These are phyloP conservation scores for Rhodeus uyekii DNA, from an alignment of 2,797 vertebrate species.

Conservation along the genomic window DNA sequence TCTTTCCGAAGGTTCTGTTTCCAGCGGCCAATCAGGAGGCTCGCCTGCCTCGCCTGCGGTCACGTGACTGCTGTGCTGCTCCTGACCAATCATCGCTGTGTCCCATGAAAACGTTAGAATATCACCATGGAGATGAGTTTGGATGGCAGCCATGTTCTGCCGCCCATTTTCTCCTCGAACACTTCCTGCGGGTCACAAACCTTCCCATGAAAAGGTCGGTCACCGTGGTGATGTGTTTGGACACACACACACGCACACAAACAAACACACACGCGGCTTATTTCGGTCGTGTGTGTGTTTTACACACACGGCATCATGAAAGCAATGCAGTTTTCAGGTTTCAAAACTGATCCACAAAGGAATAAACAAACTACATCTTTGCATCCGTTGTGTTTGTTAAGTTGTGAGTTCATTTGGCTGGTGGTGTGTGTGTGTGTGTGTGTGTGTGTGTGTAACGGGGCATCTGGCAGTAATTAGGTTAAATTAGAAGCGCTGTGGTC, in stretches of 20 bases:
- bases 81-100: constrained; percentile 38
- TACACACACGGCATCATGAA: neutral
- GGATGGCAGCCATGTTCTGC: constrained; percentile 44
- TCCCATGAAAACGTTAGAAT: constrained; percentile 39
- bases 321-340: neutral
- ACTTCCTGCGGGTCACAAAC: constrained; percentile 50
- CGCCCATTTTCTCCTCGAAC: constrained; percentile 39
- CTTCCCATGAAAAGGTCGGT: too few relatives aligned
- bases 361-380: neutral
- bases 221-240: too few relatives aligned
- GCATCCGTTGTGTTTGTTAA: constrained; percentile 3
- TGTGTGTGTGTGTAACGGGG: constrained; percentile 70
- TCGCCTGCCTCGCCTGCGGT: neutral
- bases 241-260: constrained; percentile 15
- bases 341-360: neutral
- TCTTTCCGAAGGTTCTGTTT: neutral
- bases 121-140: constrained; percentile 56
- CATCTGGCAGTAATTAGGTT: constrained; percentile 87
- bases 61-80: constrained; percentile 11
- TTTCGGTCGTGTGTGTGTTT: neutral
- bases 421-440: constrained; percentile 37
- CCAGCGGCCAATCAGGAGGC: neutral
- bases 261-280: neutral
- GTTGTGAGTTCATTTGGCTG: constrained; percentile 25
- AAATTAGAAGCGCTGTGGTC: constrained; percentile 68